phyloP scores from a whole-genome alignment of 1,140 invertebrate genomes.

The Psilanteris sp. region DNA sequence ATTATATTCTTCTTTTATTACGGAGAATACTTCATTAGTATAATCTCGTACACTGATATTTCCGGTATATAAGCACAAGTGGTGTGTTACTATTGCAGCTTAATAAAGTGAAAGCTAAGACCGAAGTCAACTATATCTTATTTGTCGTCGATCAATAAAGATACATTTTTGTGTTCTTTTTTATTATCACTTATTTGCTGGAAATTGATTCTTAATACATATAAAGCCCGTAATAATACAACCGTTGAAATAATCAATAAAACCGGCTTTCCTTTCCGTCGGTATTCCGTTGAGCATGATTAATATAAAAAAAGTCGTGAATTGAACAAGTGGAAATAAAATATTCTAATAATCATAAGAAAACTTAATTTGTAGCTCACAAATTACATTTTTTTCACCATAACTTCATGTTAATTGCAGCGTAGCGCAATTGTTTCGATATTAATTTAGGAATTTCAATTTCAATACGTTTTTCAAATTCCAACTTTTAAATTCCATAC shows the following conservation, averaged over 20 bases:
- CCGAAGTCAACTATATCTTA: conserved; percentile 26
- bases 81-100: conserved; percentile 32
- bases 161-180: conserved; percentile 15
- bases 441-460: too few species aligned
- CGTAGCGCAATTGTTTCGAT: too few species aligned
- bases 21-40: conserved; percentile 6
- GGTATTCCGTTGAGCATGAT: not conserved
- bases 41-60: conserved; percentile 30
- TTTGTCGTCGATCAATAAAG: conserved; percentile 42
- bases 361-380: too few species aligned
- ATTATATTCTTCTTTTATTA: too few species aligned
- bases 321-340: too few species aligned
- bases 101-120: conserved; percentile 52
- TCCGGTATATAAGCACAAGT: conserved; percentile 46
- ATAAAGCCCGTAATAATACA: conserved; percentile 21
- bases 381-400: too few species aligned
- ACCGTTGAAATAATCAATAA: conserved; percentile 31
- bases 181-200: conserved; percentile 1
- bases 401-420: too few species aligned
- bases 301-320: not conserved
- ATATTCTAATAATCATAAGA: too few species aligned
- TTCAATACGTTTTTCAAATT: too few species aligned
- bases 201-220: conserved; percentile 19
- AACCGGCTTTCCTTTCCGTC: conserved; percentile 5
- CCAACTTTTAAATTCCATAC: too few species aligned